Conservation (phyloP, 2,113 vertebrate genomes). For the Dasyurus viverrinus region DNA sequence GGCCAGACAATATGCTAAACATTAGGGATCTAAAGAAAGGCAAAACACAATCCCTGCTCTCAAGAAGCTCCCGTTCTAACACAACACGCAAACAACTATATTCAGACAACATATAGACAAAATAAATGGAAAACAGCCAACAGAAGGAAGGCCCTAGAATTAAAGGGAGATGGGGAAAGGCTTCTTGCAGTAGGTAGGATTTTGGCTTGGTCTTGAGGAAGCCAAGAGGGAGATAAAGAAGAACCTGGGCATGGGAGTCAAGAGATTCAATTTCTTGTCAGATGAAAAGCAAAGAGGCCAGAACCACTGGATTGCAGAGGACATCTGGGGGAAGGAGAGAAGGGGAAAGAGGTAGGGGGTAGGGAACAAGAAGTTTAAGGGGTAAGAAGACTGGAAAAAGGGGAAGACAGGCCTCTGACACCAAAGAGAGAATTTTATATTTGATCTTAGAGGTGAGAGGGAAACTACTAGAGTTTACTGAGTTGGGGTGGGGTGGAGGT, state of each 20-base stretch:
- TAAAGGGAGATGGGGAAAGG: neutral
- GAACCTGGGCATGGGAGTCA: neutral
- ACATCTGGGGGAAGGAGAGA: neutral
- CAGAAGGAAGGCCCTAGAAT: neutral
- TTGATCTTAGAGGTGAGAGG: neutral
- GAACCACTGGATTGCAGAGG: neutral
- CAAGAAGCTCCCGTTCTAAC: slow-evolving; percentile 8
- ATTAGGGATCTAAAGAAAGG: neutral
- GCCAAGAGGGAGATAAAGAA: neutral
- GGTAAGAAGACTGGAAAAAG: neutral
- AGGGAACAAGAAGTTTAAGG: neutral
- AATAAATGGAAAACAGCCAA: slow-evolving; percentile 28
- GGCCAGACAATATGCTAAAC: slow-evolving; percentile 10
- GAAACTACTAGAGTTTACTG: slow-evolving; percentile 9
- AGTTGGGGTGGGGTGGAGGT: neutral
- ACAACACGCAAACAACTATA: neutral
- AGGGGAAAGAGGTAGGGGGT: too few relatives aligned
- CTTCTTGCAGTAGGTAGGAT: slow-evolving; percentile 18
- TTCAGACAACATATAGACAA: neutral
- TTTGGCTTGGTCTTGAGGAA: slow-evolving; percentile 19
- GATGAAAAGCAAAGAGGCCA: neutral
- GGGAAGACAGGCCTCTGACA: neutral
- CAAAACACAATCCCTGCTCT: neutral
- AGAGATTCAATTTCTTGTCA: neutral
- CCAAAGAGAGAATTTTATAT: neutral